These are phyloP conservation scores for Psephotus haematonotus DNA, from an alignment of 2,113 vertebrate species.

Conservation along the genomic window DNA sequence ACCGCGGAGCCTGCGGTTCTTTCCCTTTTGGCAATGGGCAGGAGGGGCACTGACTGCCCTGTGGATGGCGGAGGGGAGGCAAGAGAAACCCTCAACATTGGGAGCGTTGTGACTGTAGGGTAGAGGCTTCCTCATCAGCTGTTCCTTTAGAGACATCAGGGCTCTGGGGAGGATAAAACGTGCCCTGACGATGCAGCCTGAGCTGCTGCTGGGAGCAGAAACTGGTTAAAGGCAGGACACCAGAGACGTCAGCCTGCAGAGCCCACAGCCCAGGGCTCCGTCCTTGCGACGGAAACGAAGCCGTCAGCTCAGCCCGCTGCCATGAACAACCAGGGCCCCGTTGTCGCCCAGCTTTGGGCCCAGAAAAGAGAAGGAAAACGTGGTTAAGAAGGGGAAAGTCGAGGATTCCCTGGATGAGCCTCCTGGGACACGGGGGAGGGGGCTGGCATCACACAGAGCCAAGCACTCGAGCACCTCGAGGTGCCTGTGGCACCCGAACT, in stretches of 20 bases:
- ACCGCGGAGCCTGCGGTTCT: not conserved
- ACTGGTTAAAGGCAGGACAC: not conserved
- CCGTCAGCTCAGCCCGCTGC: not conserved
- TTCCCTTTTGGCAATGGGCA: rapidly evolving
- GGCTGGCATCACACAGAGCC: not conserved
- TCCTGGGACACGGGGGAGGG: rapidly evolving
- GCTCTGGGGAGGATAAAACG: not conserved
- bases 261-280: not conserved
- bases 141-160: not conserved
- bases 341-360: not conserved
- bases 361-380: not conserved
- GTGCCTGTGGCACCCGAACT: not conserved
- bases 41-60: rapidly evolving
- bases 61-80: not conserved
- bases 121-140: not conserved
- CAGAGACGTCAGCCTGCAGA: not conserved
- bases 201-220: not conserved
- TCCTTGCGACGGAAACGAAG: not conserved
- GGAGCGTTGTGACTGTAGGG: not conserved
- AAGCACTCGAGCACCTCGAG: not conserved
- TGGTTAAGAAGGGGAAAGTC: not conserved
- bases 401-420: not conserved
- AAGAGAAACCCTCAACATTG: rapidly evolving
- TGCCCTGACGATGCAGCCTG: not conserved
- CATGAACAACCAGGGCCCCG: rapidly evolving